Evolutionary conservation across 2,888 invertebrate genomes (phyloP).

Genomic region (Smittia aterrima): DNA sequence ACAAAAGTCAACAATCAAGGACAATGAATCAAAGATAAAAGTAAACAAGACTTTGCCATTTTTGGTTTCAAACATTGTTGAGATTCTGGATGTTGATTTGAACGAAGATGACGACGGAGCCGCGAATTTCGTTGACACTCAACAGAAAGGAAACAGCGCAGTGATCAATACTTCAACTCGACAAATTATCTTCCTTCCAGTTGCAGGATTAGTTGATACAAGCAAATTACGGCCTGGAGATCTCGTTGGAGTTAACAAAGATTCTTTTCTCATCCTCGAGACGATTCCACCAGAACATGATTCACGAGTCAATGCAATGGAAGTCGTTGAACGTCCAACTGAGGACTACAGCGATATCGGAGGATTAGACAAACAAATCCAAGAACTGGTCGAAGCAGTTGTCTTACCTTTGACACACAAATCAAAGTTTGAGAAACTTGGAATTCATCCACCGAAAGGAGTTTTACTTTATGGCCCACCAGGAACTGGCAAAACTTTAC

Average conservation of each 20-base stretch:
- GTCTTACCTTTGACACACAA: constrained; percentile 99
- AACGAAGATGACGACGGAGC: constrained; percentile 99
- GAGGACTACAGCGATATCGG: constrained; percentile 99
- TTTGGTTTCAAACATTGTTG: constrained; percentile 97
- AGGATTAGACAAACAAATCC: constrained; percentile 98
- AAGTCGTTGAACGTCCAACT: constrained; percentile 98
- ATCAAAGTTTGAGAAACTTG: constrained; percentile 94
- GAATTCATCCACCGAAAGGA: constrained; percentile 98
- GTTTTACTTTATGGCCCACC: constrained; percentile 89
- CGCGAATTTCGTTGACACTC: constrained; percentile 96
- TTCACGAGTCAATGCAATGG: constrained; percentile 98
- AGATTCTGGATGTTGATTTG: constrained; percentile 87
- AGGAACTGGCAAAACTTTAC: neutral
- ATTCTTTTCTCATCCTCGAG: constrained; percentile 96
- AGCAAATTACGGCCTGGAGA: constrained; percentile 97
- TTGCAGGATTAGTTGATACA: constrained; percentile 98
- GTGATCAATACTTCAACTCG: constrained; percentile 99
- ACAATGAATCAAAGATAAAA: constrained; percentile 98
- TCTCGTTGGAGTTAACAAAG: constrained; percentile 90
- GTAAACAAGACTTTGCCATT: constrained; percentile 99
- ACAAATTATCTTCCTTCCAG: constrained; percentile 97
- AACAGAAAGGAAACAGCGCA: constrained; percentile 98
- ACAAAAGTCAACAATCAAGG: constrained; percentile 96
- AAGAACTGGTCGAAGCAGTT: constrained; percentile 96
- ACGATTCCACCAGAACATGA: constrained; percentile 96